Evolutionary conservation across 92 coral and sea anemone genomes (phyloP), one percentile per base, ranked within the genome.

Genomic region (Plumapathes pennacea): DNA sequence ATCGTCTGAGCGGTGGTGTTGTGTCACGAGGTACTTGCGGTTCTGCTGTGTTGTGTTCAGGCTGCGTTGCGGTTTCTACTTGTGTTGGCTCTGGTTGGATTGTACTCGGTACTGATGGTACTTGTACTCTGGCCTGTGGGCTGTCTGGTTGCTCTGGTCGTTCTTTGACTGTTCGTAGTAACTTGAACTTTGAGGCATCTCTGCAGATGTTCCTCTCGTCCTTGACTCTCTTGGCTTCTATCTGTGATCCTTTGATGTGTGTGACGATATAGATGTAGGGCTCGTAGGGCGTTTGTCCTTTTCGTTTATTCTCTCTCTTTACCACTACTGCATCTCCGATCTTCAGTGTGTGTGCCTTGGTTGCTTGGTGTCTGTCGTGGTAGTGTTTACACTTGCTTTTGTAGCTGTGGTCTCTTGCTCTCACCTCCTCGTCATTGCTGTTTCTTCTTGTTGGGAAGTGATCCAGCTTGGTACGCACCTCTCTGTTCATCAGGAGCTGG

Each of bases 391-490:
- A 25, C 26, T 43, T 51, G 32, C 63, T 49, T 43, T 78, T 78
- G 85, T 69, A 70, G 31, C 28, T 30, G 13, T 27, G 20, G 56
- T 69, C 78, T 31, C 60, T 30, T 20, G 47, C 21, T 78, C 79
- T 62, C 27, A 69, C 64, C 22, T 60, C 57, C 31, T 40, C 25
- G 25, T 69, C 64, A 20, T 50, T 62, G 22, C 26, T 25, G 4
- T 60, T 52, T 45, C 46, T 49, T 53, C 34, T 44, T 9, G 69
- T 54, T 40, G 71, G 70, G 57, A 68, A 77, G 48, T 77, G 84
- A 12, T 77, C 84, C 38, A 77, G 27, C 46, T 50, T 75, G 5
- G 86, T 71, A 21, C 75, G 21, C 14, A 79, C 80, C 36, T 78
- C 51, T 29, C 80, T 46, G 31, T 61, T 62, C 85, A 70, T 78